Evolutionary conservation across 1,140 invertebrate species (phyloP), one percentile per base, ranked within the genome.

Genomic region (Prorops nasuta): DNA sequence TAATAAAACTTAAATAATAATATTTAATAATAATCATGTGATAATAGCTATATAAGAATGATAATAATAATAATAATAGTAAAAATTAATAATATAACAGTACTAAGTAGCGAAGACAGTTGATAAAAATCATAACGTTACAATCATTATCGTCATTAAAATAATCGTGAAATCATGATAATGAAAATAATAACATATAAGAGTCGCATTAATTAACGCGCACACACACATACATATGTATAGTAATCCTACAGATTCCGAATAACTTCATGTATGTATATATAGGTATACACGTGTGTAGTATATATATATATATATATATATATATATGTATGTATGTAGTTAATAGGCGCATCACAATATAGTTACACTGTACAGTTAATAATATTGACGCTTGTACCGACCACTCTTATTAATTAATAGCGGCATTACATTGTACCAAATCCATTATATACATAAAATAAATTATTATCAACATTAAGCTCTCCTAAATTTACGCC

Each of bases 291-390:
- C 14, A 24, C 10, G 2, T 41, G 14, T 28, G 22, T 52, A n/a
- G 18, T 51, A 38, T 38, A 32, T 49, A 43, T 48, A 51, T 24
- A 45, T 52, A 53, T 45, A 38, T 39, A 22, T 48, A 42, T 43
- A 10, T 68, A 64, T 65, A 68, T 68, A 68, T n/a, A n/a, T n/a
- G n/a, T n/a, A n/a, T n/a, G n/a, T n/a, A 58, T 68, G 56, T 56
- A 53, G 52, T 70, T 74, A 75, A 56, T 56, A 71, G 66, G 68
- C 73, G 73, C 74, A 77, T 77, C 74, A 77, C 74, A 77, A 72
- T 77, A 77, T 77, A 77, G 61, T 76, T 77, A 77, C 74, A 77
- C 74, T 77, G 74, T 77, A 77, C 74, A 77, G n/a, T 69, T 72
- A 72, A 74, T 76, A 60, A 66, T 69, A 66, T 72, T 65, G 56